phyloP scores from a whole-genome alignment of 2,797 vertebrate genomes.

The Hydrocynus forskahlii region DNA sequence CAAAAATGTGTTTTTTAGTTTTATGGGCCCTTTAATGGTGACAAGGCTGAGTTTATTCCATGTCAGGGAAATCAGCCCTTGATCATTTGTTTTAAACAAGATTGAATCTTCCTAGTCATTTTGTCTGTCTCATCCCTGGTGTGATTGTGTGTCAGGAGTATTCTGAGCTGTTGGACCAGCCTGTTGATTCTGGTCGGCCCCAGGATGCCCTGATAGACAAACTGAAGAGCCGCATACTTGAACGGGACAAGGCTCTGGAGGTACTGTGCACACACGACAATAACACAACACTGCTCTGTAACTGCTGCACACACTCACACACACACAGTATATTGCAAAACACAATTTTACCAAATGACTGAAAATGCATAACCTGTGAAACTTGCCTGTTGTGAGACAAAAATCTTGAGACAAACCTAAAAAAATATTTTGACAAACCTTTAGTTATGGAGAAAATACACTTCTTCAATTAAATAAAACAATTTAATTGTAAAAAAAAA shows the following conservation, averaged over 20 bases:
- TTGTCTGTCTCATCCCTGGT: background rate
- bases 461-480: too few species aligned
- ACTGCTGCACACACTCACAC: background rate
- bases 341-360: too few species aligned
- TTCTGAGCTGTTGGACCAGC: constrained; percentile 82
- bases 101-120: background rate
- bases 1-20: too few species aligned
- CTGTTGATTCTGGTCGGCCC: constrained; percentile 73
- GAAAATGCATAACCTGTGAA: too few species aligned
- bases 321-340: background rate
- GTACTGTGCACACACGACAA: constrained; percentile 66
- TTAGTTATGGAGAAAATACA: too few species aligned
- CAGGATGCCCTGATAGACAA: constrained; percentile 87
- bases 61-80: background rate
- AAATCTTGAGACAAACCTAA: too few species aligned
- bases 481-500: too few species aligned
- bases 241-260: constrained; percentile 90
- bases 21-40: too few species aligned
- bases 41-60: background rate
- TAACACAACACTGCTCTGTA: background rate
- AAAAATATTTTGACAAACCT: too few species aligned
- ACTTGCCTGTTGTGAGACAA: too few species aligned
- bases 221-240: constrained; percentile 87
- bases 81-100: background rate
- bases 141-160: constrained; percentile 80